phyloP scores from a whole-genome alignment of 2,888 invertebrate genomes.

The Parochlus steinenii region DNA sequence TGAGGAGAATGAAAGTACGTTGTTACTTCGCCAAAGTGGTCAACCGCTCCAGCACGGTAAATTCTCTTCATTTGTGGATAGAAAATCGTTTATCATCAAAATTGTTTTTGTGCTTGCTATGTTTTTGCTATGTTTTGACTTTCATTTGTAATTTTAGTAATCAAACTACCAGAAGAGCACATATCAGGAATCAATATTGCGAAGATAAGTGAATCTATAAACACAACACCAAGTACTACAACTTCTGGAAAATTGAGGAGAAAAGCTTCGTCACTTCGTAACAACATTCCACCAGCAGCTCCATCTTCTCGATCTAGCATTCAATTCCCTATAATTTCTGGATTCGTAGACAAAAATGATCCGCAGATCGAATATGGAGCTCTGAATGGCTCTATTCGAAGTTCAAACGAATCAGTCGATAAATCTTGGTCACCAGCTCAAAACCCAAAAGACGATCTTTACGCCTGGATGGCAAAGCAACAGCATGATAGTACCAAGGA shows the following conservation, averaged over 20 bases:
- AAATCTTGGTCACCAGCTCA: slow-evolving; percentile 26
- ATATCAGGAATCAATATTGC: slow-evolving; percentile 1
- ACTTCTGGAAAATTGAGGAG: slow-evolving; percentile 2
- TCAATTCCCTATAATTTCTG: slow-evolving; percentile 30
- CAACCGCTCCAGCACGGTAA: slow-evolving; percentile 14
- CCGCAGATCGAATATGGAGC: slow-evolving; percentile 49
- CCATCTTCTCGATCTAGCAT: slow-evolving; percentile 31
- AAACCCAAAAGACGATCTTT: slow-evolving; percentile 68
- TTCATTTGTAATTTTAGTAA: slow-evolving; percentile 9
- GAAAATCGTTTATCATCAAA: neutral
- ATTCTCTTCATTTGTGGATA: slow-evolving; percentile 3
- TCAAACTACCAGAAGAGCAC: slow-evolving; percentile 12
- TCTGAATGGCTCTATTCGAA: slow-evolving; percentile 50
- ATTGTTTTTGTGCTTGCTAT: neutral
- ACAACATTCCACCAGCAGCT: slow-evolving; percentile 22
- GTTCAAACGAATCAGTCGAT: slow-evolving; percentile 31
- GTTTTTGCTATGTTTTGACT: neutral
- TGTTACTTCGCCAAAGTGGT: slow-evolving; percentile 27
- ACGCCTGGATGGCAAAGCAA: slow-evolving; percentile 94
- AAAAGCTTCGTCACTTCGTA: neutral
- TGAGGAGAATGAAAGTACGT: slow-evolving; percentile 32
- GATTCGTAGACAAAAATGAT: slow-evolving; percentile 28
- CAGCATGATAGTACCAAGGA: slow-evolving; percentile 31
- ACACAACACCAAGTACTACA: slow-evolving; percentile 12
- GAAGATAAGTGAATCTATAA: slow-evolving; percentile 10